Conservation (phyloP, 2,797 vertebrate genomes). For the Psittacula echo region DNA sequence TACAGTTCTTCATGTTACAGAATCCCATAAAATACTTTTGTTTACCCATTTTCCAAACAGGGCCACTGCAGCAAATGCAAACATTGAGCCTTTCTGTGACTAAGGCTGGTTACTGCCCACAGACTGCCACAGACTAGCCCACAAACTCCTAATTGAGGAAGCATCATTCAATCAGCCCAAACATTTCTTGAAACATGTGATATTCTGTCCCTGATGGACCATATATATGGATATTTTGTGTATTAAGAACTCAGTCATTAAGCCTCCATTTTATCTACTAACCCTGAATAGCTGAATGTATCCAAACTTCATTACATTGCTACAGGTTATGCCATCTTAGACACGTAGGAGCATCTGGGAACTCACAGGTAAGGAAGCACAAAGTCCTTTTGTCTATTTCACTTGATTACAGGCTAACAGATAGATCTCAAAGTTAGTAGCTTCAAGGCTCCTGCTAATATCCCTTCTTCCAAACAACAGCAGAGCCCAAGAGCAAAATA, state of each 20-base stretch:
- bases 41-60: background rate
- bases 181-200: background rate
- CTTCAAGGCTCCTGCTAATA: background rate
- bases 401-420: background rate
- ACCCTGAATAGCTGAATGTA: background rate
- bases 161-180: background rate
- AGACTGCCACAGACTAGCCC: too few species aligned
- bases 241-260: background rate
- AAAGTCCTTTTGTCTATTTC: background rate
- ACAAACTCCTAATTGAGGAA: background rate
- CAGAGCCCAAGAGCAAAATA: background rate
- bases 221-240: background rate
- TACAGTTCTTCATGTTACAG: background rate
- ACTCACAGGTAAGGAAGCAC: background rate
- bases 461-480: background rate
- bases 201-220: background rate
- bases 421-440: background rate
- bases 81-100: background rate
- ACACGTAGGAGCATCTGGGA: background rate
- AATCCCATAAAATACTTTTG: background rate
- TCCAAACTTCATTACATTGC: background rate
- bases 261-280: background rate
- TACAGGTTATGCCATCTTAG: background rate
- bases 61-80: background rate
- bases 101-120: too few species aligned